A percentile compares a stretch with the other conserved stretches of the same genome.
These are phyloP conservation scores for Centropus bengalensis DNA, from an alignment of 2,113 vertebrate genomes.

Conservation along the genomic window DNA sequence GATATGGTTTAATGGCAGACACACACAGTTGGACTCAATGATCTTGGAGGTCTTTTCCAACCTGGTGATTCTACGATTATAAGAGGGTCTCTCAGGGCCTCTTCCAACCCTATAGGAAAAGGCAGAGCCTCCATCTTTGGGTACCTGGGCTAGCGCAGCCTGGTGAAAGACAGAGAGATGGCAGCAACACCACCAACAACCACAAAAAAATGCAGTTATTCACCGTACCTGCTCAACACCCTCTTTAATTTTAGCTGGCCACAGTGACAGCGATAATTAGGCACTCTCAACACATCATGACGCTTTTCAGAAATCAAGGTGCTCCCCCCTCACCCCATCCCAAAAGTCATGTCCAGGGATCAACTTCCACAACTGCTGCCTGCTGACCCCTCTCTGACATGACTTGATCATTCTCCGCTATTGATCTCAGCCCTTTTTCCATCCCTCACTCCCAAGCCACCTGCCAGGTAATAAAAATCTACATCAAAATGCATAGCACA, in stretches of 20 bases:
- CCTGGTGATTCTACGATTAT: too few species aligned
- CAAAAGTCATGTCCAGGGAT: not conserved
- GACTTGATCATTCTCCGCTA: not conserved
- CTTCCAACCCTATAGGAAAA: not conserved
- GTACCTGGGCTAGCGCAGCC: not conserved
- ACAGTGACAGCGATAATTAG: not conserved
- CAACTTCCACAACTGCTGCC: not conserved
- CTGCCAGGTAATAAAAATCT: slow-evolving; percentile 52
- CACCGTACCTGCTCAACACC: not conserved
- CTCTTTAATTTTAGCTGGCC: not conserved
- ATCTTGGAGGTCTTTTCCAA: too few species aligned
- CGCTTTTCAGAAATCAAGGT: not conserved
- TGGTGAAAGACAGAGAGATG: not conserved
- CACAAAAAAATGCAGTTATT: not conserved
- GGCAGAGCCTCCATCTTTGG: not conserved
- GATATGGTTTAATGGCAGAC: too few species aligned
- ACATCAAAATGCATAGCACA: slow-evolving; percentile 45
- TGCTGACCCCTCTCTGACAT: not conserved
- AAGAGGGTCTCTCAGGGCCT: not conserved
- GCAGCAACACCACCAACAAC: not conserved
- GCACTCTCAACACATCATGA: not conserved
- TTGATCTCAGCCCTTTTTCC: slow-evolving; percentile 5
- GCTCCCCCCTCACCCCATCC: not conserved
- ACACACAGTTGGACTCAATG: too few species aligned
- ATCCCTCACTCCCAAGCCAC: not conserved